These are phyloP conservation scores for Montipora efflorescens DNA, from an alignment of 64 coral and sea anemone species.

Conservation along the genomic window DNA sequence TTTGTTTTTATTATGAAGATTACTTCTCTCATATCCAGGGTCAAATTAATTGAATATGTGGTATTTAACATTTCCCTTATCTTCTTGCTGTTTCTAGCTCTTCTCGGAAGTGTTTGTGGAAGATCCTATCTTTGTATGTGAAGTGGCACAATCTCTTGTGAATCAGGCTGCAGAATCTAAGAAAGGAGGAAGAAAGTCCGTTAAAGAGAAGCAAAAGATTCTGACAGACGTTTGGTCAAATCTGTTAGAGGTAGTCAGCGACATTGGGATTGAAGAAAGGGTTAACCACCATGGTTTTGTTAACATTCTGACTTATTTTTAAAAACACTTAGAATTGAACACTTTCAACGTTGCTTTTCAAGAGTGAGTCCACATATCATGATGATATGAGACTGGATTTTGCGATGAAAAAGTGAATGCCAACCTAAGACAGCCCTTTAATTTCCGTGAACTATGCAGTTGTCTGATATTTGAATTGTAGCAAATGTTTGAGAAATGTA, in stretches of 20 bases:
- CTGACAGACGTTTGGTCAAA: slow-evolving; percentile 84
- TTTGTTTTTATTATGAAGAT: background rate
- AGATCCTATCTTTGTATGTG: slow-evolving; percentile 95
- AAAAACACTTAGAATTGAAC: no score
- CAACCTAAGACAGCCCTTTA: no score
- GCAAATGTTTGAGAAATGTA: background rate
- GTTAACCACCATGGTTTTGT: no score
- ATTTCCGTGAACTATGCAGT: no score
- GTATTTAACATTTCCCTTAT: background rate
- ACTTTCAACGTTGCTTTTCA: no score
- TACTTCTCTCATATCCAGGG: background rate
- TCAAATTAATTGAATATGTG: background rate
- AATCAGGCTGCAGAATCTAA: slow-evolving; percentile 80
- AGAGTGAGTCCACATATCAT: no score
- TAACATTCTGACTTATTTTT: no score
- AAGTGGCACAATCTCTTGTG: slow-evolving; percentile 93
- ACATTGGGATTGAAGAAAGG: background rate
- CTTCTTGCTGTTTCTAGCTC: slow-evolving; percentile 40
- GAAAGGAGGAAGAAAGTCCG: slow-evolving; percentile 87
- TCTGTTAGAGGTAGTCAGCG: slow-evolving; percentile 78
- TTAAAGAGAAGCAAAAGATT: slow-evolving; percentile 90
- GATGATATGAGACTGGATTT: no score
- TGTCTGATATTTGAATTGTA: no score
- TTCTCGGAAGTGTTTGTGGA: slow-evolving; percentile 99
- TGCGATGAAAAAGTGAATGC: no score